Conservation (phyloP, 1,140 invertebrate species). For the Papilio polytes region DNA sequence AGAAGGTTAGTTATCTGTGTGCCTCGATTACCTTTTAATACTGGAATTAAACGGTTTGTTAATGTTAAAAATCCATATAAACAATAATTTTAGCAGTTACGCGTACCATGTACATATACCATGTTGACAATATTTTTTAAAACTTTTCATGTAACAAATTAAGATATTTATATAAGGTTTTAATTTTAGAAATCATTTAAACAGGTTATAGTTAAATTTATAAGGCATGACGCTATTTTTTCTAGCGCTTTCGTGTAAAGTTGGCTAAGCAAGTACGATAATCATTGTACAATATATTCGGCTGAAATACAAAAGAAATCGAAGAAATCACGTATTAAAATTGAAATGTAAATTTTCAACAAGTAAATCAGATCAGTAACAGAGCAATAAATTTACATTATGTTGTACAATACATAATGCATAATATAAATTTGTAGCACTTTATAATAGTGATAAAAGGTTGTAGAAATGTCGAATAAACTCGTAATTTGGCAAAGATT, state of each 20-base stretch:
- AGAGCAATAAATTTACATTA: no score
- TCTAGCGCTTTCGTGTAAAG: background rate
- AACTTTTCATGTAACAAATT: background rate
- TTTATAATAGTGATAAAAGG: background rate
- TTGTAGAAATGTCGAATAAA: background rate
- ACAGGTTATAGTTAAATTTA: background rate
- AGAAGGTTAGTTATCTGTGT: background rate
- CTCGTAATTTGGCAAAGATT: background rate
- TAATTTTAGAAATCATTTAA: background rate
- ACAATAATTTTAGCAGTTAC: background rate
- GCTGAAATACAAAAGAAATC: background rate
- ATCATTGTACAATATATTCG: background rate
- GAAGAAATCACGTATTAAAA: background rate
- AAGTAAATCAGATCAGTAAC: background rate
- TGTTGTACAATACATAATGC: background rate
- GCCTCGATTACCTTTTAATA: background rate
- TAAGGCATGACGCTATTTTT: constrained; percentile 8
- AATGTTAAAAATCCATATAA: background rate
- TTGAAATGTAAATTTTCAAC: background rate
- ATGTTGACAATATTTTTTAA: constrained; percentile 4
- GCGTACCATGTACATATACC: background rate
- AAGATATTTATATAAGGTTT: background rate
- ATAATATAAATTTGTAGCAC: background rate
- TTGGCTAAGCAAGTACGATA: background rate
- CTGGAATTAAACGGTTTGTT: background rate